A percentile compares a stretch with the other conserved stretches of the same genome.
phyloP scores from a whole-genome alignment of 2,888 invertebrate species.

The Luffia ferchaultella region DNA sequence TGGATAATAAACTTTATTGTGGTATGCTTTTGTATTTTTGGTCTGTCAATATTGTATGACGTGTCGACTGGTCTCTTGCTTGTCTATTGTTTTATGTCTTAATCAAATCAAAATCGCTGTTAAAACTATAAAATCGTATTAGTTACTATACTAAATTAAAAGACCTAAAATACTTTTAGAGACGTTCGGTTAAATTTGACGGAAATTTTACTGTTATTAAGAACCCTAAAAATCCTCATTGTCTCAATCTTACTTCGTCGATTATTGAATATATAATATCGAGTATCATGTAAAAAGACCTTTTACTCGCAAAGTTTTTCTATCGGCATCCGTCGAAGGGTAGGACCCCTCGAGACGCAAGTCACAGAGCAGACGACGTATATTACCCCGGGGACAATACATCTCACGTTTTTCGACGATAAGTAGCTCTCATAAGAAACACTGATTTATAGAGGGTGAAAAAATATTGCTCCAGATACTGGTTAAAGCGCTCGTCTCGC shows the following conservation, averaged over 20 bases:
- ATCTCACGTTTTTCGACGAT: conserved; percentile 42
- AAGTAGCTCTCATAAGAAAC: conserved; percentile 49
- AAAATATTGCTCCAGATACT: conserved; percentile 17
- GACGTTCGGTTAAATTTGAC: background rate
- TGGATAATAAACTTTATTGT: background rate
- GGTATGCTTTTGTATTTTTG: background rate
- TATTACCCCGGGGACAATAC: conserved; percentile 46
- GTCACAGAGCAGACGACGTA: conserved; percentile 34
- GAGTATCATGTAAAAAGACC: background rate
- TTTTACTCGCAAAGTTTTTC: background rate
- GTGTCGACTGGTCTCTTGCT: background rate
- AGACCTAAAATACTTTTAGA: background rate
- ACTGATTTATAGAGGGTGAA: conserved; percentile 46
- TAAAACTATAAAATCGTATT: background rate
- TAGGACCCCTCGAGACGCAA: conserved; percentile 25
- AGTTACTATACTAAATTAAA: background rate
- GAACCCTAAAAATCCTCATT: background rate
- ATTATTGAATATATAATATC: background rate
- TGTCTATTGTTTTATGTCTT: background rate
- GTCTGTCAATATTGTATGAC: background rate
- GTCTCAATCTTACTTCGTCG: background rate
- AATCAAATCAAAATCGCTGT: background rate
- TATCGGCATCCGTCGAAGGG: background rate
- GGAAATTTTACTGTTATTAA: background rate
- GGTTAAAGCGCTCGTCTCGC: background rate